Evolutionary conservation across 2,797 vertebrate species (phyloP), one percentile per base, ranked within the genome.

Genomic region (Ptychobarbus kaznakovi): DNA sequence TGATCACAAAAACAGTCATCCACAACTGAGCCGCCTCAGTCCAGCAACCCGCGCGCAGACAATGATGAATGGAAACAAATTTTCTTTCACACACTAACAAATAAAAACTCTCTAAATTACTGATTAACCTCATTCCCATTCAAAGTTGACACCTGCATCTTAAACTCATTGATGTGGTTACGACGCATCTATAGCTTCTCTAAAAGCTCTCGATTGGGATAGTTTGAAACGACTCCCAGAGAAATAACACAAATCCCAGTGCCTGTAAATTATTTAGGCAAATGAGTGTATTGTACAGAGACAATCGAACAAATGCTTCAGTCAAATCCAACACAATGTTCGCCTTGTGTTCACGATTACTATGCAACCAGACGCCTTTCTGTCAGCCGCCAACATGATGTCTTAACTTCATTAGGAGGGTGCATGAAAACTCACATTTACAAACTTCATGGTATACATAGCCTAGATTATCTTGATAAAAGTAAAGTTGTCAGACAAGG

Each of bases 1-100:
- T 94, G 93, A 95, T 94, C 92, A 93, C 92, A 91, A 94, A 94
- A 92, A 94, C 92, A 94, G 92, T 93, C 92, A 91, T 91, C 90
- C 91, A 88, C 91, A 88, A 90, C 91, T 72, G 80, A 89, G 89
- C 87, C 74, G 90, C 89, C 87, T 91, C 89, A 68, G 89, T 86
- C 89, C 83, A 82, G 85, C 79, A 85, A 90, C 78, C 49, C 87
- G 80, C 51, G 22, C 32, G n/a, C n/a, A 90, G 87, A 91, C 91
- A 80, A 83, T 89, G 90, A 92, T 83, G 88, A 89, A 93, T 89
- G 28, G 89, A 90, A 76, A 86, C 61, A 86, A 91, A 91, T 85
- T 83, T 61, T 58, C 66, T 82, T 83, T 65, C 51, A 49, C 20
- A 79, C n/a, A 32, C 20, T 25, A 51, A 80, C 68, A 85, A 80